These are phyloP conservation scores for Scrobipalpa atriplicella DNA, from an alignment of 2,888 invertebrate species.

Conservation along the genomic window DNA sequence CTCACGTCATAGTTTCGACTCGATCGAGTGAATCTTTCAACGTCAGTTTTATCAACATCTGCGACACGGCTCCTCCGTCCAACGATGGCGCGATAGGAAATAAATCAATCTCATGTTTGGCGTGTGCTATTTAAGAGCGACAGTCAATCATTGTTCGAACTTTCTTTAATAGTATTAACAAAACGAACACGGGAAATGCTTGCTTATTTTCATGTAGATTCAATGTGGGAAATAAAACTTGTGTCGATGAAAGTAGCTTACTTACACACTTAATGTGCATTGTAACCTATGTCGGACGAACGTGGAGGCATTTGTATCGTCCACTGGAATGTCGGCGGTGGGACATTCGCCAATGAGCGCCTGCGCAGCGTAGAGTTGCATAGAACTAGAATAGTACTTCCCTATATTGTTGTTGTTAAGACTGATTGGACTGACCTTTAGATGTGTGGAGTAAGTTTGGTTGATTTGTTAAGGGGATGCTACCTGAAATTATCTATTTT, in stretches of 20 bases:
- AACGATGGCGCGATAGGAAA: neutral
- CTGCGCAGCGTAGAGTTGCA: neutral
- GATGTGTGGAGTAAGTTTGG: neutral
- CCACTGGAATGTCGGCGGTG: slow-evolving; percentile 6
- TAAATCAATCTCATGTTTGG: slow-evolving; percentile 9
- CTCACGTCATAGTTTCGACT: slow-evolving; percentile 13
- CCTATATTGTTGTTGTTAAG: too few species aligned
- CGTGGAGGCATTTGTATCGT: slow-evolving; percentile 33
- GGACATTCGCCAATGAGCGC: slow-evolving; percentile 9
- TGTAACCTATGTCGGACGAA: slow-evolving; percentile 34
- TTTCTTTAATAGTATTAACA: neutral
- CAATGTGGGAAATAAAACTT: neutral
- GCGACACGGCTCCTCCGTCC: slow-evolving; percentile 1
- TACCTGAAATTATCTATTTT: neutral
- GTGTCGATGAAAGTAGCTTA: slow-evolving; percentile 8
- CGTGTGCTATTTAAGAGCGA: slow-evolving; percentile 11
- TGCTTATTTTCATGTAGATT: neutral
- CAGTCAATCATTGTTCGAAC: slow-evolving; percentile 6
- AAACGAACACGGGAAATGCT: neutral
- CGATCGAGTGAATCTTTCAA: slow-evolving; percentile 17
- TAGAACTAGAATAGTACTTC: neutral
- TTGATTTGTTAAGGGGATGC: neutral
- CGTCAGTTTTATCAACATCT: slow-evolving; percentile 12
- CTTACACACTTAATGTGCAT: slow-evolving; percentile 28
- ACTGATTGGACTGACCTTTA: too few species aligned